A percentile compares a stretch with the other conserved stretches of the same genome.
These are phyloP conservation scores for Phymorhynchus buccinoides DNA, from an alignment of 1,140 invertebrate genomes.

Conservation along the genomic window DNA sequence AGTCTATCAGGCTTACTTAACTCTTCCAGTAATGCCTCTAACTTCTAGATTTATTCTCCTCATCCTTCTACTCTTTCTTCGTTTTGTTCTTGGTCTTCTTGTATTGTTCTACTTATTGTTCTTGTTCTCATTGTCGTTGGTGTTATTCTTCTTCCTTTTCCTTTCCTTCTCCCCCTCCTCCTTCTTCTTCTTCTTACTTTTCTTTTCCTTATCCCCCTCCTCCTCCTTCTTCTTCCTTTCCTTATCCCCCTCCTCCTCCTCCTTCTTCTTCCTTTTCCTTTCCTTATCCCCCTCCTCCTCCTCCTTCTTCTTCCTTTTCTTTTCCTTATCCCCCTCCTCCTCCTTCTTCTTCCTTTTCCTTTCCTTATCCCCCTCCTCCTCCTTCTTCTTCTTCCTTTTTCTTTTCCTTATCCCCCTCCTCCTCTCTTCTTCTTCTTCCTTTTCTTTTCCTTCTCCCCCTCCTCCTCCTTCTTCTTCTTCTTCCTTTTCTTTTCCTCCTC, in stretches of 20 bases:
- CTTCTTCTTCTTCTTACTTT: not conserved
- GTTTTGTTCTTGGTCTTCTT: not conserved
- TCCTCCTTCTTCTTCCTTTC: too few species aligned
- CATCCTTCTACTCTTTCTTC: too few species aligned
- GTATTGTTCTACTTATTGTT: not conserved
- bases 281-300: not conserved
- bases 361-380: not conserved
- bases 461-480: not conserved
- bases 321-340: not conserved
- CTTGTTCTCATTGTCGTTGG: not conserved
- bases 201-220: not conserved
- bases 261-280: too few species aligned
- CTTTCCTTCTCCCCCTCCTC: not conserved
- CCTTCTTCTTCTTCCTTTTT: not conserved
- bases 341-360: not conserved
- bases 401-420: not conserved
- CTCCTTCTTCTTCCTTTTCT: not conserved
- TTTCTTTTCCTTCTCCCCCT: not conserved
- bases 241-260: too few species aligned
- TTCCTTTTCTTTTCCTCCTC: not conserved
- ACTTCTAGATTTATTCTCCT: too few species aligned
- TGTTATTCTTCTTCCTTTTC: not conserved
- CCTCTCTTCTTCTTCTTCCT: not conserved
- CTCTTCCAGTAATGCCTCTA: too few species aligned
- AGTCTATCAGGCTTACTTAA: too few species aligned